Evolutionary conservation across 2,797 vertebrate species (phyloP).

Genomic region (Linurgus olivaceus): DNA sequence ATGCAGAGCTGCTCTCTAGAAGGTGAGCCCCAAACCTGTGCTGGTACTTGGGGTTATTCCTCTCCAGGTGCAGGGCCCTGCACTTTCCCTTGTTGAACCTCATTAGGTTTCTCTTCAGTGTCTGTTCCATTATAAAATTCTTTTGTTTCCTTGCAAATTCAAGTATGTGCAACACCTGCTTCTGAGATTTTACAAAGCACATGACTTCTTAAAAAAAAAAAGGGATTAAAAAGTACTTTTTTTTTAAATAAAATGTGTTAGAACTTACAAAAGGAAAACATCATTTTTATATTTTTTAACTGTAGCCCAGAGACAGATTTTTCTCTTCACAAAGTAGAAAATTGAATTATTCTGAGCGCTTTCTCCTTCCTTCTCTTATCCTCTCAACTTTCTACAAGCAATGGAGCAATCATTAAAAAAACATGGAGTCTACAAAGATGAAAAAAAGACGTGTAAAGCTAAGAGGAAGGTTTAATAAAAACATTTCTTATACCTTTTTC

Average conservation of each 20-base stretch:
- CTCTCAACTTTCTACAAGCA: conserved; percentile 8
- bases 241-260: conserved; percentile 22
- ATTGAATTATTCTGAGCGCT: conserved; percentile 50
- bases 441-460: neutral
- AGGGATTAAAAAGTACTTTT: neutral
- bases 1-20: neutral
- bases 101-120: neutral
- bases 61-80: fast-evolving
- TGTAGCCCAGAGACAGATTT: conserved; percentile 38
- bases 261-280: conserved; percentile 17
- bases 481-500: neutral
- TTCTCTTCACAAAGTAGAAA: conserved; percentile 46
- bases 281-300: conserved; percentile 14
- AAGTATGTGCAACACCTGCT: neutral
- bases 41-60: neutral
- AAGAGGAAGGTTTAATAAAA: conserved; percentile 46
- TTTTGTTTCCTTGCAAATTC: neutral
- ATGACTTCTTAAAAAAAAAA: neutral
- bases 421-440: neutral
- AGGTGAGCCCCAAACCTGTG: neutral
- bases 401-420: conserved; percentile 48
- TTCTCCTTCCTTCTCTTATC: neutral
- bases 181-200: neutral
- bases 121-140: neutral
- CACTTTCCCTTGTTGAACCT: neutral